Base-by-base conservation (phyloP, 2,113 vertebrate species). In the Pluvianellus socialis region DNA sequence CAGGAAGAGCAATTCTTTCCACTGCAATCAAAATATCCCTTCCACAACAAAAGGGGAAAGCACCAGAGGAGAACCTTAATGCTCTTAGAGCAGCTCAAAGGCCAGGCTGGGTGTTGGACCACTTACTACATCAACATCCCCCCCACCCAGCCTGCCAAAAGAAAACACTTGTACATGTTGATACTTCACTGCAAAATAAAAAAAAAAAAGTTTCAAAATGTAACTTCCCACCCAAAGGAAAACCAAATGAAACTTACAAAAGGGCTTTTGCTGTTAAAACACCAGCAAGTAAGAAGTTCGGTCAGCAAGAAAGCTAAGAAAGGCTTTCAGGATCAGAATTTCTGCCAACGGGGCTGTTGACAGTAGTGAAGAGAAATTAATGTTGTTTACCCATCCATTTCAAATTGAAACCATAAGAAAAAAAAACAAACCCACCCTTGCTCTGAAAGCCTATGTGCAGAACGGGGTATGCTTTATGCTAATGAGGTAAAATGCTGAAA, bases 341-440 rank as follows among this genome's bases (percentile, higher is more conserved):
- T 82, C 74, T 88, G 38, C 53, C 47, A 38, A 4, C 9, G 23
- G 47, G 44, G 49, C 28, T 32, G n/a, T 9, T 55, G 42, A 33
- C n/a, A 82, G 22, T 35, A 32, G 17, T n/a, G 40, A 83, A 65
- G 42, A 52, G 15, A 79, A 88, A 50, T 14, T 49, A 52, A 52
- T 62, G 4, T 23, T 15, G 3, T 33, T 79, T 42, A 68, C 32
- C 40, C 26, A 67, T 40, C 24, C 22, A n/a, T 68, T 90, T 79
- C 55, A 82, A 81, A 86, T 5, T 26, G 58, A 45, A 88, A 82
- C n/a, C 6, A 5, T 47, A 19, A 53, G 12, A 2, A 45, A 65
- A 59, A 44, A 58, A 19, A 0, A 21, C 9, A 19, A 16, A 16
- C 38, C 7, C 40, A 1, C 9, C 12, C 14, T 49, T 55, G 15